These are phyloP conservation scores for Amphimedon queenslandica DNA, from an alignment of 37 sponge, comb jelly and placozoan species.

Conservation along the genomic window DNA sequence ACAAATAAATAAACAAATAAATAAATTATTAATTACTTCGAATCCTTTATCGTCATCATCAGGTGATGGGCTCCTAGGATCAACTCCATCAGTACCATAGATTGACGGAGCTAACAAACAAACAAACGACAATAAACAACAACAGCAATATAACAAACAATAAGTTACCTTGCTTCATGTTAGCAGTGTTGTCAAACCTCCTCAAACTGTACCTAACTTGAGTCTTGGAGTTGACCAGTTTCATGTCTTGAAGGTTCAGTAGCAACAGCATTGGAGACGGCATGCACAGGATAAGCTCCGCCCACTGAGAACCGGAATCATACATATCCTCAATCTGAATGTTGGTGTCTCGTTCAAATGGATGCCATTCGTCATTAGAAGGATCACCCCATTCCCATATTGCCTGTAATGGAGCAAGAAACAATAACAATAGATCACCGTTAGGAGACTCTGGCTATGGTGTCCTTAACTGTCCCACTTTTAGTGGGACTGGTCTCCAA, in stretches of 20 bases:
- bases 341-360: constrained; percentile 65
- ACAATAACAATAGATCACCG: too few species aligned
- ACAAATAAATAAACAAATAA: too few species aligned
- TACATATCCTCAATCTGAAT: constrained; percentile 81
- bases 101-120: not conserved
- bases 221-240: constrained; percentile 69
- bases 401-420: constrained; percentile 37
- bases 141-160: not conserved
- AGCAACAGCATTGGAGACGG: constrained; percentile 76
- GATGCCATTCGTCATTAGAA: constrained; percentile 59
- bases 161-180: constrained; percentile 13
- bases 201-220: constrained; percentile 20
- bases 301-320: constrained; percentile 72
- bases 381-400: constrained; percentile 79
- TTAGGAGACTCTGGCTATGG: too few species aligned
- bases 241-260: constrained; percentile 74
- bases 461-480: too few species aligned
- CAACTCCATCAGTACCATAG: constrained; percentile 1
- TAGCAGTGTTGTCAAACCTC: constrained; percentile 34
- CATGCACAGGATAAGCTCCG: constrained; percentile 67
- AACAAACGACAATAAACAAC: too few species aligned
- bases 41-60: constrained; percentile 14
- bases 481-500: too few species aligned
- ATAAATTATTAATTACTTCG: not conserved
- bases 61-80: constrained; percentile 42